phyloP scores from a whole-genome alignment of 2,888 invertebrate species.

The Drosophila kambysellisi region DNA sequence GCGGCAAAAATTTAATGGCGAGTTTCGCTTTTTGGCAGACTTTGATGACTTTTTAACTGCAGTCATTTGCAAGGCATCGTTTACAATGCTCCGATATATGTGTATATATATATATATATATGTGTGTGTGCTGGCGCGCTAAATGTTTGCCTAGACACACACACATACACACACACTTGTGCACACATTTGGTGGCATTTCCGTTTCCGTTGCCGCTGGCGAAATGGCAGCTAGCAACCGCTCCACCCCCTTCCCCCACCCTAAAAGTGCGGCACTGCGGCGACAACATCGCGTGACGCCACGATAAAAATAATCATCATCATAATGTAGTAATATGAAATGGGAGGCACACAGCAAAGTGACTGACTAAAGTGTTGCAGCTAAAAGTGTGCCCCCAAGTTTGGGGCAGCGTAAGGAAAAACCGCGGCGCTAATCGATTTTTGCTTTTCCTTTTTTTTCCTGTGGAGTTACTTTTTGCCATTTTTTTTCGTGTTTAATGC shows the following conservation, averaged over 20 bases:
- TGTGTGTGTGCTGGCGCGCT: not conserved
- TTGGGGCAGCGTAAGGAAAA: conserved; percentile 20
- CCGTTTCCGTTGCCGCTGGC: conserved; percentile 64
- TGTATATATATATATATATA: conserved; percentile 9
- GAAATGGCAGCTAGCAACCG: conserved; percentile 30
- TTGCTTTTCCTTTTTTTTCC: conserved; percentile 30
- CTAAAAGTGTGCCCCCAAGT: conserved; percentile 38
- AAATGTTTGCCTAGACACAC: conserved; percentile 51
- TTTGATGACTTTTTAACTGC: conserved; percentile 84
- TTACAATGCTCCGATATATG: conserved; percentile 31
- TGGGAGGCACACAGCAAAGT: conserved; percentile 24
- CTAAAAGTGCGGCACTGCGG: conserved; percentile 52
- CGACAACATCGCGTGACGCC: conserved; percentile 82
- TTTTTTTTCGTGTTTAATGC: conserved; percentile 58
- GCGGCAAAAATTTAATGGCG: conserved; percentile 73
- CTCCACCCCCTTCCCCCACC: not conserved
- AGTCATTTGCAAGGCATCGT: conserved; percentile 78
- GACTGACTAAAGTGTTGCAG: conserved; percentile 46
- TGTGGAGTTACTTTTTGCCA: conserved; percentile 14
- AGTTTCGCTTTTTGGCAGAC: conserved; percentile 77
- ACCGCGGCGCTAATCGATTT: conserved; percentile 76
- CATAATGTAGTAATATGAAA: conserved; percentile 66
- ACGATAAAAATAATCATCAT: conserved; percentile 71
- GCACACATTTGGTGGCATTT: conserved; percentile 60
- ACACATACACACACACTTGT: conserved; percentile 12